A percentile compares a stretch with the other conserved stretches of the same genome.
Evolutionary conservation across 1,140 invertebrate species (phyloP).

Genomic region (Trigoniulus corallinus): DNA sequence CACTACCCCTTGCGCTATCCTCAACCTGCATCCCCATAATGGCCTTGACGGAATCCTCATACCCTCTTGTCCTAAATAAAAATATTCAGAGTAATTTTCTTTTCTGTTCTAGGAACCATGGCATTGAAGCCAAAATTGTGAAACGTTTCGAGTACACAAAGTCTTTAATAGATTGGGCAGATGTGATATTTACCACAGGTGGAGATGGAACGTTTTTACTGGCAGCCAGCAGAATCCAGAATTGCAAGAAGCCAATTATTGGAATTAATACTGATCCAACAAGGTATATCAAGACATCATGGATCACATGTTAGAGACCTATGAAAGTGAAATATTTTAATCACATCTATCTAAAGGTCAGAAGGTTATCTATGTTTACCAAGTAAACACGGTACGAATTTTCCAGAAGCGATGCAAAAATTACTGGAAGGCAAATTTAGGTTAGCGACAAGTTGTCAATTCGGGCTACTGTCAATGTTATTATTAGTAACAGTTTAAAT

Average conservation of each 20-base stretch:
- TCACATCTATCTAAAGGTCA: conserved; percentile 37
- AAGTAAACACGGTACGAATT: conserved; percentile 47
- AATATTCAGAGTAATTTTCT: no score
- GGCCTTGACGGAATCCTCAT: no score
- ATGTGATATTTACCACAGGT: conserved; percentile 84
- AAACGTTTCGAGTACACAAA: conserved; percentile 53
- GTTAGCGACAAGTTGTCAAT: conserved; percentile 2
- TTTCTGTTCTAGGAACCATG: conserved; percentile 25
- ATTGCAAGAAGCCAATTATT: conserved; percentile 67
- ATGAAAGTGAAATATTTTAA: background rate
- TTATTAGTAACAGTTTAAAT: background rate
- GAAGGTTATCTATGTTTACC: conserved; percentile 84
- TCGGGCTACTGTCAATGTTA: no score
- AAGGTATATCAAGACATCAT: conserved; percentile 20
- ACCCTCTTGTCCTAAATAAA: no score
- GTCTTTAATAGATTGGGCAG: conserved; percentile 57
- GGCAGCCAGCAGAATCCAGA: conserved; percentile 64
- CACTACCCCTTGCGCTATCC: no score
- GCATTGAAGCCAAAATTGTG: conserved; percentile 62
- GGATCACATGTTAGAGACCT: background rate
- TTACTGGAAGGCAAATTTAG: conserved; percentile 49
- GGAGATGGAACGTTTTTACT: conserved; percentile 97
- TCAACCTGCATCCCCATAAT: no score
- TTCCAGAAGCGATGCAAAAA: conserved; percentile 48
- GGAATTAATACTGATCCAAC: conserved; percentile 96